Base-by-base conservation (phyloP, 92 coral and sea anemone genomes). In the Porites cylindrica region DNA sequence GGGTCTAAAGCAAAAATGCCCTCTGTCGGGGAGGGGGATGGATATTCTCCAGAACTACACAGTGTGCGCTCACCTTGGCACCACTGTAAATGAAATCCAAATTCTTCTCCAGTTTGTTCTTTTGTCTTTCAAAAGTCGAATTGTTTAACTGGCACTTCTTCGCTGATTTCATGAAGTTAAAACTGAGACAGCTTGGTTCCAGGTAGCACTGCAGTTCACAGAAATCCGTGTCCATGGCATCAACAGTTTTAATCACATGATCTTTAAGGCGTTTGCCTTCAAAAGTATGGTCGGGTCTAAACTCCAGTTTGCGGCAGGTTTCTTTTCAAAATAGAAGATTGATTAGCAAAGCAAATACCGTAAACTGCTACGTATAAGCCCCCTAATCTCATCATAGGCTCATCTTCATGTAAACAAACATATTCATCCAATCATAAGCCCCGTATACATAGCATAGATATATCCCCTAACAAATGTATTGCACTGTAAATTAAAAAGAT, bases 101-200 rank as follows among this genome's bases (percentile, higher is more conserved):
- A 43, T 75, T 23, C 24, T 19, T 12, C 66, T 54, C 20, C 64
- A 75, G 8, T 17, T 75, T 63, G 47, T 26, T 75, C 14, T 75
- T 63, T 26, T 51, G n/a, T 19, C 64, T 65, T 75, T 75, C 79
- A n/a, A 52, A 63, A 6, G 79, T 75, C 53, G 79, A 13, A 56
- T 75, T 75, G 56, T 75, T 75, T 19, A 75, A n/a, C 24, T 75
- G 64, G 11, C 79, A 75, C 54, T 24, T 75, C 10, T 51, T 54
- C 60, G 60, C 14, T 7, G 60, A 54, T 38, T 11, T 75, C 63
- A 8, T 75, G 13, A 75, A 75, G 26, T 75, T 75, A 51, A 52
- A 75, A 26, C 79, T 75, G 21, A 51, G 18, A 10, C 79, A 75
- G 51, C 56, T 53, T 12, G 14, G 50, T 4, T 75, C 79, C 79